Conservation (phyloP, 2,113 vertebrate species). For the Sapayoa aenigma region DNA sequence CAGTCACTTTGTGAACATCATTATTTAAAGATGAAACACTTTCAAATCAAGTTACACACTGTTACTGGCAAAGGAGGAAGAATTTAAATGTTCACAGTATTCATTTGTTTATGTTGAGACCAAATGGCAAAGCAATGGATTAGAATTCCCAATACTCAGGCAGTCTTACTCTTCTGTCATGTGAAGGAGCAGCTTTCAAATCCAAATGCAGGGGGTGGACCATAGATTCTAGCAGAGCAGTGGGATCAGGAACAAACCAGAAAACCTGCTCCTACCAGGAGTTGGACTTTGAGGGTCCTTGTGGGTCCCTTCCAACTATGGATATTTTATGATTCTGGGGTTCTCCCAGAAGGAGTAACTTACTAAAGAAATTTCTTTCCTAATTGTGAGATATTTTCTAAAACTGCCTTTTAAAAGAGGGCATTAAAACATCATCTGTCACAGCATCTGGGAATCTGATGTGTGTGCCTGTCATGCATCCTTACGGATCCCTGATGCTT, state of each 20-base stretch:
- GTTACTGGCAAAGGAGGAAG: neutral
- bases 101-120: neutral
- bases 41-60: neutral
- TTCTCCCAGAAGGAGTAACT: neutral
- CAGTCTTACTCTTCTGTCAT: neutral
- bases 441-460: neutral
- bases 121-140: neutral
- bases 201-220: neutral
- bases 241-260: neutral
- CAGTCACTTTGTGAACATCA: neutral
- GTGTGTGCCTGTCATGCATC: neutral
- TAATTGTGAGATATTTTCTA: neutral
- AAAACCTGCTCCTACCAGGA: neutral
- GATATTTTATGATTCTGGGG: neutral
- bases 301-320: neutral
- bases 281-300: neutral
- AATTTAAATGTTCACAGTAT: neutral
- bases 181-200: neutral
- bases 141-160: neutral
- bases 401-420: neutral
- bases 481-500: neutral
- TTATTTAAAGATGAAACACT: constrained; percentile 8
- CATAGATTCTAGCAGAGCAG: neutral
- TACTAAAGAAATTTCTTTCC: neutral
- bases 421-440: neutral